Evolutionary conservation across 64 coral and sea anemone genomes (phyloP).

Genomic region (Orbicella faveolata): DNA sequence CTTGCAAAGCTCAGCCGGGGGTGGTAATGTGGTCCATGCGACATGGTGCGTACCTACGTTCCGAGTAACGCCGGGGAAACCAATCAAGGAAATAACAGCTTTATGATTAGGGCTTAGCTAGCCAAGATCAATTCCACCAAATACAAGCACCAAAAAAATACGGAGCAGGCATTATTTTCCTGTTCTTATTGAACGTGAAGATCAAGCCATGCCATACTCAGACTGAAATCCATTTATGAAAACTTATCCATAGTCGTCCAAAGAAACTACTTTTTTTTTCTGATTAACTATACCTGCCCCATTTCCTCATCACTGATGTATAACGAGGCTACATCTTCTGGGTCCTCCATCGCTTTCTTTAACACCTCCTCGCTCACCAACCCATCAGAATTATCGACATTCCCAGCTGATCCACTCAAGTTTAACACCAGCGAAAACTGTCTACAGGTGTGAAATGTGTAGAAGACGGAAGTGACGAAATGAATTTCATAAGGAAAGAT

Average conservation of each 20-base stretch:
- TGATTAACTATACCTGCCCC: neutral
- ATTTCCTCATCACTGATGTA: constrained; percentile 32
- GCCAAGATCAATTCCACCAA: too few species aligned
- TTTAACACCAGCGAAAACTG: constrained; percentile 36
- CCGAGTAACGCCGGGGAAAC: too few species aligned
- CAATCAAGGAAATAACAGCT: too few species aligned
- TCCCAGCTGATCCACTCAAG: neutral
- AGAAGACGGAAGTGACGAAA: neutral
- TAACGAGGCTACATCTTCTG: neutral
- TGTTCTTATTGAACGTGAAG: neutral
- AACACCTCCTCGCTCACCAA: neutral
- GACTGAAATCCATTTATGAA: too few species aligned
- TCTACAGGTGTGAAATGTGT: neutral
- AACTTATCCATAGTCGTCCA: too few species aligned
- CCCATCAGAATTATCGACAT: neutral
- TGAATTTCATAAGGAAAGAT: too few species aligned
- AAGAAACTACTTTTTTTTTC: neutral
- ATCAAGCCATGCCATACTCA: neutral
- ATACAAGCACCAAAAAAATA: too few species aligned
- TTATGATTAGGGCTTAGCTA: too few species aligned
- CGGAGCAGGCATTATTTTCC: neutral
- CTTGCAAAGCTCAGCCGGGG: neutral
- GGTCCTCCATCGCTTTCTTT: constrained; percentile 3
- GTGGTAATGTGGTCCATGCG: too few species aligned
- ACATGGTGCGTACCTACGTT: too few species aligned